Conservation (phyloP, 2,113 vertebrate genomes). For the Tetraodon nigroviridis region DNA sequence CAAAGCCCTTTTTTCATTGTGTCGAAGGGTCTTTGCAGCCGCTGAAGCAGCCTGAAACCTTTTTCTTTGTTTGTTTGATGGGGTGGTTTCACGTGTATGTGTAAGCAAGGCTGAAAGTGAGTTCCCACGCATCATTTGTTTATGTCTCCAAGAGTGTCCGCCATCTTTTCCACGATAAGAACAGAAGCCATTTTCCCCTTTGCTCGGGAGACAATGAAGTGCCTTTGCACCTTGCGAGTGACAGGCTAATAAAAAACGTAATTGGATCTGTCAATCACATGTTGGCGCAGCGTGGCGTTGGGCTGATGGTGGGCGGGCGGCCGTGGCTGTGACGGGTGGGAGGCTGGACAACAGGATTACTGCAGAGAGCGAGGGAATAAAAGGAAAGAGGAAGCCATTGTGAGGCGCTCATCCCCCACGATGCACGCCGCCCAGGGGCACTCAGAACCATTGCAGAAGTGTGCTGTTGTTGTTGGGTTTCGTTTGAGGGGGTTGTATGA, state of each 20-base stretch:
- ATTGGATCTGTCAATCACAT: constrained; percentile 76
- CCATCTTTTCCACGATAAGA: constrained; percentile 68
- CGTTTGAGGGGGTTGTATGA: constrained; percentile 30
- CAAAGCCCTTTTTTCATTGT: no score
- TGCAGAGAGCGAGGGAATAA: constrained; percentile 1
- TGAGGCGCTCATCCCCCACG: neutral
- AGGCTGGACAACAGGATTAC: constrained; percentile 38
- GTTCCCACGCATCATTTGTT: constrained; percentile 61
- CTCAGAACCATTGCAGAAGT: constrained; percentile 35
- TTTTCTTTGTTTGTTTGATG: constrained; percentile 4
- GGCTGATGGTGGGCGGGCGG: constrained; percentile 38
- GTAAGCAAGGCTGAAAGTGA: constrained; percentile 29
- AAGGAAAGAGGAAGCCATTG: constrained; percentile 7
- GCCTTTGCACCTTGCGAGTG: constrained; percentile 62
- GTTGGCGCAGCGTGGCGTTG: constrained; percentile 32
- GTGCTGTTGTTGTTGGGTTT: constrained; percentile 44
- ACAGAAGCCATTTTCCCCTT: constrained; percentile 62
- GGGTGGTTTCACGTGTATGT: neutral
- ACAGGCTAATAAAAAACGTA: constrained; percentile 76
- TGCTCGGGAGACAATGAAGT: constrained; percentile 73
- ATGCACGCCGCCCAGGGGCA: constrained; percentile 29
- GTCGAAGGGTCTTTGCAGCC: no score
- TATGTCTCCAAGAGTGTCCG: constrained; percentile 56
- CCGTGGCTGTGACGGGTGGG: constrained; percentile 19
- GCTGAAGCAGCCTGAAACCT: no score